A percentile compares a stretch with the other conserved stretches of the same genome.
Evolutionary conservation across 2,797 vertebrate species (phyloP).

Genomic region (Malacoctenus gilli): DNA sequence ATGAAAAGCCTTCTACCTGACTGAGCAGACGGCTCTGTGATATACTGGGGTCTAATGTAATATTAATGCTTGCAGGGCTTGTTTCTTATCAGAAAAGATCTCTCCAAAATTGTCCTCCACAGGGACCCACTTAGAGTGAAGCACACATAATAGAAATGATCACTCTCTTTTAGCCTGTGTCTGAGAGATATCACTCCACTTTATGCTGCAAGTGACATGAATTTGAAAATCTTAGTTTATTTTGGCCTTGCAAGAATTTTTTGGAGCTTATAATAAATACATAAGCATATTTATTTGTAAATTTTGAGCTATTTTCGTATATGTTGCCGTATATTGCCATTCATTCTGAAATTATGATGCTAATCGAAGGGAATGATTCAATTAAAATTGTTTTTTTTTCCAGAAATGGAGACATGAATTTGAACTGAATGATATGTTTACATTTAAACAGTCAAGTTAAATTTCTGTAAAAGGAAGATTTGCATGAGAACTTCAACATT

Average conservation of each 20-base stretch:
- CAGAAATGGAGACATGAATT: too few species aligned
- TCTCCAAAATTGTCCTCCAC: slow-evolving; percentile 78
- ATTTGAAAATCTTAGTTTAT: slow-evolving; percentile 41
- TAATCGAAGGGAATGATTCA: too few species aligned
- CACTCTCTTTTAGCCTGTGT: slow-evolving; percentile 70
- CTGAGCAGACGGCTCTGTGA: slow-evolving; percentile 72
- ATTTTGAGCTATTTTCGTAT: too few species aligned
- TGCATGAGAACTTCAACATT: too few species aligned
- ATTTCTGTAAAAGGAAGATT: too few species aligned
- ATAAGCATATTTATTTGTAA: too few species aligned
- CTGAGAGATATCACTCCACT: slow-evolving; percentile 63
- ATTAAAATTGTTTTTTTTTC: too few species aligned
- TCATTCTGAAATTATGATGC: too few species aligned
- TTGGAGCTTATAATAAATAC: neutral
- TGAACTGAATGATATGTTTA: too few species aligned
- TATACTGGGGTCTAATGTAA: slow-evolving; percentile 78
- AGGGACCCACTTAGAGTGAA: slow-evolving; percentile 77
- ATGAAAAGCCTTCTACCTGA: slow-evolving; percentile 77
- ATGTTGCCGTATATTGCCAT: too few species aligned
- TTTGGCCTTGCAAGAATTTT: slow-evolving; percentile 15
- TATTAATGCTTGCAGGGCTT: slow-evolving; percentile 81
- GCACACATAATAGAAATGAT: slow-evolving; percentile 78
- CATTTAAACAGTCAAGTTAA: too few species aligned
- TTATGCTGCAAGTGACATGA: slow-evolving; percentile 53
- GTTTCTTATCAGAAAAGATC: slow-evolving; percentile 79